Percentiles rank a stretch among this genome's conserved stretches.
These are phyloP conservation scores for Phenacoccus solenopsis DNA, from an alignment of 1,140 invertebrate species.

Conservation along the genomic window DNA sequence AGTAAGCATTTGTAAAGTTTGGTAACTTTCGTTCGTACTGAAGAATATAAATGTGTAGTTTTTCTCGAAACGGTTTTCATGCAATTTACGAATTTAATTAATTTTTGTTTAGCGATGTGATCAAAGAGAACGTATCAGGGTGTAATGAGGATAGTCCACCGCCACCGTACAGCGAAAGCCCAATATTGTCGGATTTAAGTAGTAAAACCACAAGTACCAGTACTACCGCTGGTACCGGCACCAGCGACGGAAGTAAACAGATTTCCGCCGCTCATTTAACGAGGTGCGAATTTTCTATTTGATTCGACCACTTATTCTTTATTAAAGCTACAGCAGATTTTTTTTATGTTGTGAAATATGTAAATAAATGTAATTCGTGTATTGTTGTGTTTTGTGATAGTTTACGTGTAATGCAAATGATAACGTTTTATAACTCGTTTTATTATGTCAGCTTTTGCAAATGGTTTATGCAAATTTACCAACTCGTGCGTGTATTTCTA, in stretches of 20 bases:
- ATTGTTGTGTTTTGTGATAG: not conserved
- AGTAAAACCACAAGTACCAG: slow-evolving; percentile 21
- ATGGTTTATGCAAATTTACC: too few species aligned
- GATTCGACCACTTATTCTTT: not conserved
- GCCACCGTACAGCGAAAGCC: slow-evolving; percentile 26
- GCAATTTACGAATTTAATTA: not conserved
- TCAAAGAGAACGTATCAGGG: not conserved
- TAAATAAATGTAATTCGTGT: not conserved
- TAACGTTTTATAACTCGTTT: too few species aligned
- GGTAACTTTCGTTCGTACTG: not conserved
- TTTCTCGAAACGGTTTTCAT: not conserved
- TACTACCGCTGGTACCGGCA: not conserved
- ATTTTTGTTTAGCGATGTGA: not conserved
- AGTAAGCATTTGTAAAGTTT: slow-evolving; percentile 12
- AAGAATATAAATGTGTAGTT: not conserved
- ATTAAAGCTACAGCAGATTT: too few species aligned
- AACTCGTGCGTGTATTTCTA: too few species aligned
- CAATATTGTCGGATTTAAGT: slow-evolving; percentile 18
- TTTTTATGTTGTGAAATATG: not conserved
- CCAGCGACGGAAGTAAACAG: not conserved
- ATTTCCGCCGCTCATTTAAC: not conserved
- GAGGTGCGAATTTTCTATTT: slow-evolving; percentile 5
- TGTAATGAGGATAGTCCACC: slow-evolving; percentile 25
- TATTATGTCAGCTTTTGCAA: too few species aligned
- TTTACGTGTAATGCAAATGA: too few species aligned